Evolutionary conservation across 2,888 invertebrate species (phyloP).

Genomic region (Philhelius pedissequus): DNA sequence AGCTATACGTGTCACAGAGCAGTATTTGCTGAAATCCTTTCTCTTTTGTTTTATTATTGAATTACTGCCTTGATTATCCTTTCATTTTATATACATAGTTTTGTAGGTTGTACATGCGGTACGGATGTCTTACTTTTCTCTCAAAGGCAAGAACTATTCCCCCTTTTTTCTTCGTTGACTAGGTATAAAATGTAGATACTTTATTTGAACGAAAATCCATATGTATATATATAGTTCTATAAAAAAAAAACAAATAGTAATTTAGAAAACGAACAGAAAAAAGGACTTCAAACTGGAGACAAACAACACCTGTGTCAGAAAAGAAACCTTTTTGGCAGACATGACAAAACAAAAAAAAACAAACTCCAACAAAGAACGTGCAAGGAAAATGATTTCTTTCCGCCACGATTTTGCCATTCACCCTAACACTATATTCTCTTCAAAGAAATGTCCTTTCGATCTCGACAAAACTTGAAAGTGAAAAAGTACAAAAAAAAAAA

Average conservation of each 20-base stretch:
- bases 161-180: neutral
- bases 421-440: neutral
- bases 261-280: neutral
- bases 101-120: too few relatives aligned
- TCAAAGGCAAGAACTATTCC: neutral
- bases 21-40: neutral
- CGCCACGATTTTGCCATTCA: slow-evolving; percentile 21
- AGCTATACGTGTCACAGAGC: neutral
- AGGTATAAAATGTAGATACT: too few relatives aligned
- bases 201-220: neutral
- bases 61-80: slow-evolving; percentile 53
- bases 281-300: slow-evolving; percentile 13
- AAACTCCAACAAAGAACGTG: slow-evolving; percentile 33
- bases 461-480: slow-evolving; percentile 27
- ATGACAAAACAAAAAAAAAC: neutral
- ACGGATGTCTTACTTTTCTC: slow-evolving; percentile 35
- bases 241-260: neutral
- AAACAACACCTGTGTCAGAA: slow-evolving; percentile 38
- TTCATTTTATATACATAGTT: neutral
- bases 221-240: neutral
- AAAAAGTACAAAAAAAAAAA: too few relatives aligned
- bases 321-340: neutral
- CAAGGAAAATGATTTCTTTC: slow-evolving; percentile 38
- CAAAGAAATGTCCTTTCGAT: slow-evolving; percentile 11
- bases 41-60: slow-evolving; percentile 28